Conservation (phyloP, 2,888 invertebrate species). For the Cecidostiba fungosa region DNA sequence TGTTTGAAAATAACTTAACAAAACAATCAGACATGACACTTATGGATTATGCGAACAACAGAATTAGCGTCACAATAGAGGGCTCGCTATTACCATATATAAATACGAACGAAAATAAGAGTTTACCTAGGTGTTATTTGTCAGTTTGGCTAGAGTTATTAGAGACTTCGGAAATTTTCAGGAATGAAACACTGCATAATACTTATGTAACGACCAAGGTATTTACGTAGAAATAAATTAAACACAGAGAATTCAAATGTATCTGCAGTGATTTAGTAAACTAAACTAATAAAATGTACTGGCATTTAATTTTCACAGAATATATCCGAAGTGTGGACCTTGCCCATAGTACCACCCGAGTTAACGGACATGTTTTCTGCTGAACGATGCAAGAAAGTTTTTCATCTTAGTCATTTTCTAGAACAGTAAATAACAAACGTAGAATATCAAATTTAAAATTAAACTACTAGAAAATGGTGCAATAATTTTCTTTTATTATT, state of each 20-base stretch:
- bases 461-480: background rate
- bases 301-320: conserved; percentile 76
- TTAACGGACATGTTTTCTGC: conserved; percentile 83
- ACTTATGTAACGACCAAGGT: background rate
- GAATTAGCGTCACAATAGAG: conserved; percentile 82
- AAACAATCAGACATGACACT: conserved; percentile 65
- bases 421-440: conserved; percentile 29
- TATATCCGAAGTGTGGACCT: conserved; percentile 82
- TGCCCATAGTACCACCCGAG: conserved; percentile 83
- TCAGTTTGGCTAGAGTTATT: conserved; percentile 81
- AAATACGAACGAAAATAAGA: conserved; percentile 77
- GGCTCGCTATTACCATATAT: conserved; percentile 83
- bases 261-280: background rate
- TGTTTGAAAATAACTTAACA: conserved; percentile 37
- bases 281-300: background rate
- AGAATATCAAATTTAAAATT: background rate
- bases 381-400: conserved; percentile 80
- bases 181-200: background rate
- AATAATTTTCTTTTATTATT: conserved; percentile 2
- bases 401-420: conserved; percentile 73
- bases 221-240: conserved; percentile 6
- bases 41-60: conserved; percentile 73
- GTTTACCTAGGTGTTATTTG: conserved; percentile 80
- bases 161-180: conserved; percentile 70
- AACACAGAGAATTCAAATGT: background rate